Evolutionary conservation across 2,888 invertebrate species (phyloP), one percentile per base, ranked within the genome.

Genomic region (Lycaena phlaeas): DNA sequence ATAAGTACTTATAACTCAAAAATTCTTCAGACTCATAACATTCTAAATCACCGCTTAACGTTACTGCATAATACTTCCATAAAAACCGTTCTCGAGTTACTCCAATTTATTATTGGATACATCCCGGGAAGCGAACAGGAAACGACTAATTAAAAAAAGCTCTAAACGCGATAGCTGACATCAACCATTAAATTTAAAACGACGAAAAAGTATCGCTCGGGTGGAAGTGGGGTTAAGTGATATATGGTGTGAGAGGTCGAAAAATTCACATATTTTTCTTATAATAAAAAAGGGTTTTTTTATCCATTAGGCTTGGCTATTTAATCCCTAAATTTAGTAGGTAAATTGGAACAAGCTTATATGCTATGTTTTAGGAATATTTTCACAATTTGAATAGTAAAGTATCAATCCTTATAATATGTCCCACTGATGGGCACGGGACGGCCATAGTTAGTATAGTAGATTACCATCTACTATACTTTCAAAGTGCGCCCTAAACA

Each of bases 101-200:
- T 22, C 11, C n/a, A 18, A 34, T 17, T 31, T 18, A 31, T 18
- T 18, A 18, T 18, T 34, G 22, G 18, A 17, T 12, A 22, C 22
- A 34, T 34, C 12, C 34, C 34, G 22, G 18, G 34, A 18, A 11
- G 18, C 9, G 36, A 36, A 29, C 45, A 45, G 51, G 50, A 48
- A 48, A 43, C 43, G 44, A 43, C 36, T 46, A 45, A 52, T 52
- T 50, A 52, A 50, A 40, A 40, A 12, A 18, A 18, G 34, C 34
- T 34, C 12, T 1, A 18, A 34, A 18, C 12, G 34, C 11, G 22
- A 34, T 22, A 34, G 22, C 34, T 18, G 34, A 34, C 12, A 34
- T 34, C 18, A 34, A 34, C 18, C 34, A 34, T 34, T 34, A 34
- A 34, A 34, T 34, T 34, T 34, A 17, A 18, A 34, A 34, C 34